phyloP scores from a whole-genome alignment of 30 jellyfish, hydroid and myxozoan genomes.

The Aurelia aurita region DNA sequence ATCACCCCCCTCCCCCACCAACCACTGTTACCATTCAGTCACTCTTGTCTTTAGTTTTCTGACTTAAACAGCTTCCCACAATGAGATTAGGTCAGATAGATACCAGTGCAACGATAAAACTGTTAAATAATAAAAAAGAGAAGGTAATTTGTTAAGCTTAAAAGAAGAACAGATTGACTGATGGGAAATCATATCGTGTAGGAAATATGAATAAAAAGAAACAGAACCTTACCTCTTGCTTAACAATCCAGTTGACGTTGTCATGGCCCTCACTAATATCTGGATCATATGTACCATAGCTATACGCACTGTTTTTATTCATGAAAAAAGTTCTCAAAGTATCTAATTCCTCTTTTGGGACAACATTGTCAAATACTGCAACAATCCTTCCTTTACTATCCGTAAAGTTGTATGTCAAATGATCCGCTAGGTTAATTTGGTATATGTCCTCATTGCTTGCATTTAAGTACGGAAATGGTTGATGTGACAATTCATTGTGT shows the following conservation, averaged over 20 bases:
- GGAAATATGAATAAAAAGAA: no score
- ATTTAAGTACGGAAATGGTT: constrained; percentile 46
- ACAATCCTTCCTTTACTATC: constrained; percentile 59
- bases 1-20: no score
- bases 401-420: constrained; percentile 46
- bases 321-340: constrained; percentile 48
- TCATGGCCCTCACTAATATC: constrained; percentile 58
- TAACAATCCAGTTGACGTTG: constrained; percentile 77
- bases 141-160: no score
- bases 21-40: no score
- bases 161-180: no score
- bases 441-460: constrained; percentile 42
- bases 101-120: no score
- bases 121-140: no score
- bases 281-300: constrained; percentile 59
- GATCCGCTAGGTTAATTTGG: constrained; percentile 52
- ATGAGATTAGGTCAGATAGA: no score
- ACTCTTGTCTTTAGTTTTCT: no score
- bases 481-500: background rate
- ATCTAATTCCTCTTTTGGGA: constrained; percentile 70
- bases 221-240: constrained; percentile 22
- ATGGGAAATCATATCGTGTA: no score
- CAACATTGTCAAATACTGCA: constrained; percentile 76
- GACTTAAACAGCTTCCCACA: no score
- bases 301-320: constrained; percentile 34